Base-by-base conservation (phyloP, 2,113 vertebrate species). In the Ameiurus melas region DNA sequence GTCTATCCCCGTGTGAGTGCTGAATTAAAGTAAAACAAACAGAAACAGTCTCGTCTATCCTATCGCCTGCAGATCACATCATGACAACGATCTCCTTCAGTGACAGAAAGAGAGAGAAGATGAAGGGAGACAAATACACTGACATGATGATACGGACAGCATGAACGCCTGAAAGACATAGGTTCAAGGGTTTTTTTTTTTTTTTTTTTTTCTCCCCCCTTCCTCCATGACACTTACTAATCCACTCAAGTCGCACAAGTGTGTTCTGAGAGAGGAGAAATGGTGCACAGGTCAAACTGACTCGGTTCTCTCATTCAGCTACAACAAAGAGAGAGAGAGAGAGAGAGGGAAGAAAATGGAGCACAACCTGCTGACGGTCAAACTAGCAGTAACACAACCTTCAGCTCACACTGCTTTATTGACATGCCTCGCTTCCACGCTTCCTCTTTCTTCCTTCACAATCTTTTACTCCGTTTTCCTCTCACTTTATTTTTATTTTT, bases 361-460 rank as follows among this genome's bases (percentile, higher is more conserved):
- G 25, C 12, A 1, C 36, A 62, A 47, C 27, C 55, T 60, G 30
- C 84, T 60, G 22, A 27, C 25, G 84, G 27, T 27, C 27, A 62
- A n/a, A 58, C 71, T 39, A 51, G n/a, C 20, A 43, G 8, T 9
- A 73, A 20, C 70, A 47, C 10, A 3, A 14, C 20, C 22, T 51
- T 77, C 20, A 51, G n/a, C 36, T 84, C 75, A 71, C 22, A 47
- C 60, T 43, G 81, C 57, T 75, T 83, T 66, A 84, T 33, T 68
- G 85, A 66, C 70, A 57, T 39, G 79, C 43, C 57, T 83, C 27
- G 3, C 19, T 43, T 73, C 39, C 36, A 73, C 20, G 39, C n/a
- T 55, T 66, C 75, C 82, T 75, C 13, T 78, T 20, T 51, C 75
- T 55, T 87, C 82, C 58, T 78, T 83, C 85, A 89, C 79, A 17